Evolutionary conservation across 2,797 vertebrate species (phyloP), one percentile per base, ranked within the genome.

Genomic region (Channa striata): DNA sequence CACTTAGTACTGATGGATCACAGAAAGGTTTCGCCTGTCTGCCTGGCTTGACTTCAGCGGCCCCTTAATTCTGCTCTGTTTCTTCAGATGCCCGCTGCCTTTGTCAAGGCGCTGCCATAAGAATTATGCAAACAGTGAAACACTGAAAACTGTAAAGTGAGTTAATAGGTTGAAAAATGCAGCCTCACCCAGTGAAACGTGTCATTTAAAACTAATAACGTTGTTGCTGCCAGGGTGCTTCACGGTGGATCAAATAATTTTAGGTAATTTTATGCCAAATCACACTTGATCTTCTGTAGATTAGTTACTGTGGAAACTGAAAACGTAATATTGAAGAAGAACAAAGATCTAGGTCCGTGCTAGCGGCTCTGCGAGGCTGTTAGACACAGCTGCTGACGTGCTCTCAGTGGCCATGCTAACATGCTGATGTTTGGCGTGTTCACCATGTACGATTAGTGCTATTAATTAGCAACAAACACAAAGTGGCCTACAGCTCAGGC

Each of bases 51-150:
- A 68, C 82, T 68, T 88, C 83, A 80, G 61, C 74, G 67, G 63
- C 81, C 78, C 83, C 82, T 88, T 91, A 68, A 84, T 92, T 92
- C 89, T 92, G 88, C 91, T 91, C 91, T 89, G 89, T 88, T 92
- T 90, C 90, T 87, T 82, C 83, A 77, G 66, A 88, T 78, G 70
- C 72, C 79, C 84, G 6, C 59, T 64, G 80, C 68, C 51, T 79
- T 68, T 84, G 76, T 87, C 83, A 80, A 74, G 50, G 63, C 59
- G 1, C 66, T 75, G 81, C 50, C 68, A 62, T 83, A 85, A 86
- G 72, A 64, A 63, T 84, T 84, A 89, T 72, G 73, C 80, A 88
- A 82, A 86, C 50, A 83, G 69, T 75, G 43, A 68, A 65, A 52
- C 43, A 65, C 66, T 61, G 58, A 11, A 1, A 60, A 72, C 66